These are phyloP conservation scores for Lomographa bimaculata DNA, from an alignment of 2,888 invertebrate species.

Conservation along the genomic window DNA sequence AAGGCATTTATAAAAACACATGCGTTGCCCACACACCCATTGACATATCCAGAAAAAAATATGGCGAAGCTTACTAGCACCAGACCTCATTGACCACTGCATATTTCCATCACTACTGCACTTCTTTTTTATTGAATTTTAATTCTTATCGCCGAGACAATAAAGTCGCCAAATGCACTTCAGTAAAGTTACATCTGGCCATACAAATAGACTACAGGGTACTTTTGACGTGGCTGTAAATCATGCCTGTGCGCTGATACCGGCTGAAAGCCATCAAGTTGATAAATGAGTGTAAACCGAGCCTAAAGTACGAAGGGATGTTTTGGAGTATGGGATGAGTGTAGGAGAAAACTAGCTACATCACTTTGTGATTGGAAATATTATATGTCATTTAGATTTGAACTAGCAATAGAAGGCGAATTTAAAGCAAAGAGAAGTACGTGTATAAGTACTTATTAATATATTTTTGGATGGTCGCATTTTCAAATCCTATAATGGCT, in stretches of 20 bases:
- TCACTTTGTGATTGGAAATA: too few species aligned
- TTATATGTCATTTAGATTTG: too few species aligned
- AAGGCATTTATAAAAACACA: too few species aligned
- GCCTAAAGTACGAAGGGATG: slow-evolving; percentile 39
- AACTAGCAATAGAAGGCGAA: too few species aligned
- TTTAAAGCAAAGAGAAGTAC: too few species aligned
- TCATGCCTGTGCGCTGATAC: slow-evolving; percentile 58
- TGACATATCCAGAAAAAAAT: too few species aligned
- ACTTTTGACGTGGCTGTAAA: slow-evolving; percentile 66
- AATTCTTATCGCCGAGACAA: neutral
- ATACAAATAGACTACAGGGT: slow-evolving; percentile 57
- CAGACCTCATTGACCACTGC: slow-evolving; percentile 4
- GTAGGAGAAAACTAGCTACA: too few species aligned
- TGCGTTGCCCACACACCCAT: too few species aligned
- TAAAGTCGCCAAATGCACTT: slow-evolving; percentile 2
- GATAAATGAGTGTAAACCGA: slow-evolving; percentile 70
- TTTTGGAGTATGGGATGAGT: slow-evolving; percentile 16
- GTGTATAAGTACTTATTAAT: too few species aligned
- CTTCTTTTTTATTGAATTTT: neutral
- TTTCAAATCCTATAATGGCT: too few species aligned
- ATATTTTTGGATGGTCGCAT: too few species aligned
- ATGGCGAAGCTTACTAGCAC: too few species aligned
- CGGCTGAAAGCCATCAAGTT: slow-evolving; percentile 60
- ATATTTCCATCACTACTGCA: slow-evolving; percentile 7
- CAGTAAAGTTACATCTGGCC: slow-evolving; percentile 8